Percentiles rank a stretch among this genome's conserved stretches.
phyloP scores from a whole-genome alignment of 2,113 vertebrate species.

The Cyanocitta stelleri region DNA sequence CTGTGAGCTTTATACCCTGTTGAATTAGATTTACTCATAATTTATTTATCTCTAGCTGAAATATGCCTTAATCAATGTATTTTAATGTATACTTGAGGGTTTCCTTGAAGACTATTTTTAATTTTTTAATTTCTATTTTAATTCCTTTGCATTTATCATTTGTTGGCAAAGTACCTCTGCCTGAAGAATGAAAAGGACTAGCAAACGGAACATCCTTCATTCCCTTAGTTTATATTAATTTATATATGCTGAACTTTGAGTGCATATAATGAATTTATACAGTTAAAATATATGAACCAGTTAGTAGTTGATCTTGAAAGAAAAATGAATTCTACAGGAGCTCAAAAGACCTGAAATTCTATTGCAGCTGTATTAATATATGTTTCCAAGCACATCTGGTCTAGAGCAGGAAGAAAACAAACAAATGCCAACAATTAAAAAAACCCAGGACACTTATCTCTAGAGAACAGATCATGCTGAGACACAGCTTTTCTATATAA shows the following conservation, averaged over 20 bases:
- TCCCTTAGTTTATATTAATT: not conserved
- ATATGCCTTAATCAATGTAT: not conserved
- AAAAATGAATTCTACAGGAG: not conserved
- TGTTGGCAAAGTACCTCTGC: not conserved
- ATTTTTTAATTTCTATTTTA: not conserved
- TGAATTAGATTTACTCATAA: not conserved
- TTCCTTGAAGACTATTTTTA: not conserved
- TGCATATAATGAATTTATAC: not conserved
- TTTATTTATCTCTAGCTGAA: not conserved
- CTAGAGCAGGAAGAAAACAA: not conserved
- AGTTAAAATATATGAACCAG: not conserved
- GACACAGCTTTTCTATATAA: not conserved
- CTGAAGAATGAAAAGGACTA: not conserved
- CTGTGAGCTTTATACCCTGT: not conserved
- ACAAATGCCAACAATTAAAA: not conserved
- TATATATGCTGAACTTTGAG: not conserved
- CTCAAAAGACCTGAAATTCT: not conserved
- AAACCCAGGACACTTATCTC: not conserved
- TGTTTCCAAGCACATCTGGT: fast-evolving
- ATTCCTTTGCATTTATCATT: not conserved
- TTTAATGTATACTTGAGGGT: not conserved
- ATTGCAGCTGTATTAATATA: not conserved
- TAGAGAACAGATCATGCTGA: not conserved
- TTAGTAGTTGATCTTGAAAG: not conserved
- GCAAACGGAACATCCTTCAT: not conserved